Conservation (phyloP, 2,797 vertebrate genomes). For the Epinephelus malabaricus region DNA sequence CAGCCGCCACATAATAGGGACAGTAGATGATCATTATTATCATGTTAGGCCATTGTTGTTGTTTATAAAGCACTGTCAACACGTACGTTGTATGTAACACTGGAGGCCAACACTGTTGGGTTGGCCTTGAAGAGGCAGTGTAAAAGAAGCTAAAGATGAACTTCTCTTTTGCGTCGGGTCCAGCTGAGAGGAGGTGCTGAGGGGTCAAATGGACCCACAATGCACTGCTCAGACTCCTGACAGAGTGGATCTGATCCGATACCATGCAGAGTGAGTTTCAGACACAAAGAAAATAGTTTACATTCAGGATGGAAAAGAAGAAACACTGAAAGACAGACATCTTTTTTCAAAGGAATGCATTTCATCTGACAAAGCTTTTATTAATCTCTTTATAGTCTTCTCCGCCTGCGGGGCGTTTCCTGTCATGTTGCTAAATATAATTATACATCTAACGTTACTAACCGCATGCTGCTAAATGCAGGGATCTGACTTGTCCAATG, state of each 20-base stretch:
- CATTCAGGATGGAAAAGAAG: not conserved
- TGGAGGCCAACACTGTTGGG: no score
- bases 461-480: constrained; percentile 41
- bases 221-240: constrained; percentile 1
- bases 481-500: constrained; percentile 9
- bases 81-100: no score
- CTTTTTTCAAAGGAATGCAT: not conserved
- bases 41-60: no score
- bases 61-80: no score
- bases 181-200: constrained; percentile 14
- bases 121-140: no score
- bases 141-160: no score
- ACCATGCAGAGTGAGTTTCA: not conserved
- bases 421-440: constrained; percentile 41
- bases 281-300: not conserved
- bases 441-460: constrained; percentile 38
- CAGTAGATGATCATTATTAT: no score
- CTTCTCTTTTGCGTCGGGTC: not conserved
- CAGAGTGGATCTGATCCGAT: not conserved
- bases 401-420: not conserved
- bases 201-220: constrained; percentile 17
- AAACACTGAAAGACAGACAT: not conserved
- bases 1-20: no score
- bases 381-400: not conserved
- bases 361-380: not conserved